These are phyloP conservation scores for Drosophila miranda DNA, from an alignment of 1,140 invertebrate genomes.

Conservation along the genomic window DNA sequence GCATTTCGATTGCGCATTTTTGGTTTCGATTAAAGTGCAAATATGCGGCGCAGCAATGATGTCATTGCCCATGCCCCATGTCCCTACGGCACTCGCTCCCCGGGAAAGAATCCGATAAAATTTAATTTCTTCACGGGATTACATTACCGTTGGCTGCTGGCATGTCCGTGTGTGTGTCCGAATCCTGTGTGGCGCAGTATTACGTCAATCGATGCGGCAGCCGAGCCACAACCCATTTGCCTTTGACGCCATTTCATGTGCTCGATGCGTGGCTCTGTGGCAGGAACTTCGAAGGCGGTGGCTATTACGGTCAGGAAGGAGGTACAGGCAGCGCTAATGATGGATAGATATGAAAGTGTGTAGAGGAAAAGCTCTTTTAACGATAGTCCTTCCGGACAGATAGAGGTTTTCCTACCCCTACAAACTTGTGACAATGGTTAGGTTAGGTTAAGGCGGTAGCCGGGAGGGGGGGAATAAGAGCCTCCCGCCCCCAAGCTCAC, in stretches of 20 bases:
- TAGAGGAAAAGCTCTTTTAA: too few relatives aligned
- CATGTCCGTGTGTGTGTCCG: background rate
- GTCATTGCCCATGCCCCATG: too few relatives aligned
- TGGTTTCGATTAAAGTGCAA: slow-evolving; percentile 53
- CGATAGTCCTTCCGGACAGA: too few relatives aligned
- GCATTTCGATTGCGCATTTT: slow-evolving; percentile 46
- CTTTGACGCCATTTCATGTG: slow-evolving; percentile 56
- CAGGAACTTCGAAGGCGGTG: too few relatives aligned
- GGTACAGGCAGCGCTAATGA: slow-evolving; percentile 10
- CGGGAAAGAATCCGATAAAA: slow-evolving; percentile 21
- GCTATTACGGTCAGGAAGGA: too few relatives aligned
- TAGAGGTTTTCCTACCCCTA: too few relatives aligned
- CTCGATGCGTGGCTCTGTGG: slow-evolving; percentile 1
- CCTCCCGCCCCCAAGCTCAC: too few relatives aligned
- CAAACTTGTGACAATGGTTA: too few relatives aligned
- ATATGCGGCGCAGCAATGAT: slow-evolving; percentile 9
- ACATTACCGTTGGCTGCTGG: slow-evolving; percentile 16
- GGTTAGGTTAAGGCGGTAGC: too few relatives aligned
- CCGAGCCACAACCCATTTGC: slow-evolving; percentile 6
- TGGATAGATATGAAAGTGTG: background rate
- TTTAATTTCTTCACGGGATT: slow-evolving; percentile 33
- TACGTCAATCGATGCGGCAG: slow-evolving; percentile 34
- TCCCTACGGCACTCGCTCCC: background rate
- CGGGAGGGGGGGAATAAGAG: too few relatives aligned
- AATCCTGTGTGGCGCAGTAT: slow-evolving; percentile 12